Evolutionary conservation across 2,113 vertebrate species (phyloP), one percentile per base, ranked within the genome.

Genomic region (Myodes glareolus): DNA sequence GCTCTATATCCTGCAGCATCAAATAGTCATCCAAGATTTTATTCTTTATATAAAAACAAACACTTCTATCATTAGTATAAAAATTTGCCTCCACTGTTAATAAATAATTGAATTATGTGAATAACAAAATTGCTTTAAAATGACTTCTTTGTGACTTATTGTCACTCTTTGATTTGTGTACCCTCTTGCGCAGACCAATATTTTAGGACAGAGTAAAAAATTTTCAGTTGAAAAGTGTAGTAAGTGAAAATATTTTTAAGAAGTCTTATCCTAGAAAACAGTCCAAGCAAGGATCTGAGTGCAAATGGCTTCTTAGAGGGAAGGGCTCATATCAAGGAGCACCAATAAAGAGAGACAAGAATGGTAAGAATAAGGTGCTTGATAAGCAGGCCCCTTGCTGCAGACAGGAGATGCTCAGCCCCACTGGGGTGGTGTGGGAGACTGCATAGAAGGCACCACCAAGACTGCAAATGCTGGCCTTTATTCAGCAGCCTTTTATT

Each of bases 321-420:
- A 29, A 50, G n/a, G n/a, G 16, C 8, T 45, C 50, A 45, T 33
- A 21, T 91, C 61, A 21, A 7, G 1, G 68, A 55, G 33, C 36
- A 21, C n/a, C 17, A 1, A 36, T 7, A 25, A 36, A 36, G 25
- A 14, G 31, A 39, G 23, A 67, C 31, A 33, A 13, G 14, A 45
- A 42, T 3, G n/a, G 33, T 13, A 73, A 88, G 9, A 13, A 25
- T 9, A 63, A 50, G 33, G 19, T 67, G 33, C 33, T 67, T 75
- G 39, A 65, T 72, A 39, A 87, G 3, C 17, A 88, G 3, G 13
- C 85, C 52, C 65, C 4, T 81, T 55, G 50, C 63, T 29, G 27
- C 5, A 0, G 42, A n/a, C 23, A 63, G 12, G 0, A 1, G 42
- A 36, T 5, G 5, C 47, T 92, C 27, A n/a, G 9, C 21, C 29